Base-by-base conservation (phyloP, 1,140 invertebrate species). In the Hydropsyche tenuis region DNA sequence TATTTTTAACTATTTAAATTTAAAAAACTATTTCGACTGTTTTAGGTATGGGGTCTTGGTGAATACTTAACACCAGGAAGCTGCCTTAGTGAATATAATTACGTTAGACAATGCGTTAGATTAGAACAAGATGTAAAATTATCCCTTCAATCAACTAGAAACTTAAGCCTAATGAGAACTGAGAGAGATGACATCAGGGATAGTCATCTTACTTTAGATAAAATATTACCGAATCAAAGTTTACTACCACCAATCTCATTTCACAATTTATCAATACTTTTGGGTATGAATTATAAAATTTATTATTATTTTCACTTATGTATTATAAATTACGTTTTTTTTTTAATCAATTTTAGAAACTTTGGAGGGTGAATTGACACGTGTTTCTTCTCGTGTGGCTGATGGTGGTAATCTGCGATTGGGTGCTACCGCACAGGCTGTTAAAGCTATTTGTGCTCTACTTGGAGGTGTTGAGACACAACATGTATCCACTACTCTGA, bases 21-120 rank as follows among this genome's bases (percentile, higher is more conserved):
- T 56, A 56, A 1, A 56, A 22, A 16, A 23, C 12, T 25, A n/a
- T 25, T 20, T 48, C 0, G 25, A 68, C 25, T 68, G 77, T 82
- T 88, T n/a, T 87, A 94, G 89, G 93, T 96, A 65, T 91, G 90
- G 87, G 93, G 93, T 16, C 85, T 91, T 48, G 90, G 91, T 69
- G 94, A 96, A 82, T 96, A 94, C 84, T 84, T 96, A 51, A 89
- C 88, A 63, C 87, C 86, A 43, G 89, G 85, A 37, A 89, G 89
- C 68, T 81, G 81, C 72, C 86, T 98, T 22, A 91, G 90, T 63
- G 93, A 97, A 81, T 96, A 97, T 84, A 94, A 96, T 81, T 97
- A 97, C 83, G 91, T 97, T 71, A 94, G 97, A 80, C 91, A 94
- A 77, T 98, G 96, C 84, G 92, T 98, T 46, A 96, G 98, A 81